These are phyloP conservation scores for Aphidoletes aphidimyza DNA, from an alignment of 2,888 invertebrate genomes.

Conservation along the genomic window DNA sequence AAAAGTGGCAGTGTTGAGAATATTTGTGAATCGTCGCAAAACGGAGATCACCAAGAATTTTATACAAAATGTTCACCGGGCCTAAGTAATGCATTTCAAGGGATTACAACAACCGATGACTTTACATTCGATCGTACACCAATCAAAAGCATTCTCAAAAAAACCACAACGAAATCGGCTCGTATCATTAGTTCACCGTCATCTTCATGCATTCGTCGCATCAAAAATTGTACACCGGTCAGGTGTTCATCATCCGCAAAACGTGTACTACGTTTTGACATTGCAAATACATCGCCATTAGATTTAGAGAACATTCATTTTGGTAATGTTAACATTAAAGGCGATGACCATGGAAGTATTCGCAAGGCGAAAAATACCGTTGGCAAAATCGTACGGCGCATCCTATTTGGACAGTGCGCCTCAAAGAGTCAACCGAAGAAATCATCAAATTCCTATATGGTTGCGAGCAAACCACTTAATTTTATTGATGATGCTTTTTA, in stretches of 20 bases:
- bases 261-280: conserved; percentile 58
- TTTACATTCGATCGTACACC: conserved; percentile 1
- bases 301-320: neutral
- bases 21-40: neutral
- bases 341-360: neutral
- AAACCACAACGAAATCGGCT: conserved; percentile 56
- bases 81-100: conserved; percentile 58
- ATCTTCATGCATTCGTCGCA: conserved; percentile 56
- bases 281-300: conserved; percentile 36
- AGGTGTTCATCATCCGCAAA: conserved; percentile 57
- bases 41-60: conserved; percentile 56
- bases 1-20: conserved; percentile 38
- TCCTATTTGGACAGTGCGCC: neutral
- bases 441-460: conserved; percentile 55
- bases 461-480: conserved; percentile 58
- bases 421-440: conserved; percentile 1
- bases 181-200: conserved; percentile 57
- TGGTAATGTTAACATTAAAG: conserved; percentile 28
- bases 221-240: conserved; percentile 55
- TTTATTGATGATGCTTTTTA: conserved; percentile 56
- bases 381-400: neutral
- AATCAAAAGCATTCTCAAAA: conserved; percentile 58
- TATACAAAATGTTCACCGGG: conserved; percentile 58
- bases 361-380: neutral
- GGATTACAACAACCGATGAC: conserved; percentile 54